A percentile compares a stretch with the other conserved stretches of the same genome.
Evolutionary conservation across 2,797 vertebrate genomes (phyloP).

Genomic region (Cryptoprocta ferox): DNA sequence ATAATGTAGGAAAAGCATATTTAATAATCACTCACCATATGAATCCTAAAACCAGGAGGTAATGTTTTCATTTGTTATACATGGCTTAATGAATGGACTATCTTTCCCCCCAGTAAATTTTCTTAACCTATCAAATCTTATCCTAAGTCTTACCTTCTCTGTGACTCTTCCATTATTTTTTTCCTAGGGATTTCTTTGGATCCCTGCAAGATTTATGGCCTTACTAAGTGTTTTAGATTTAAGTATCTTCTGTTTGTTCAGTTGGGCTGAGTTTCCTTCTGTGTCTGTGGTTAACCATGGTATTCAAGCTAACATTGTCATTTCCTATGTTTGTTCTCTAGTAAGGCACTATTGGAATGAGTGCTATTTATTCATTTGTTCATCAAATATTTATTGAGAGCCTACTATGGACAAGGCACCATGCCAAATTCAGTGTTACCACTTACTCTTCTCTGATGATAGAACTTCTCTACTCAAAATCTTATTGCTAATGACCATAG

Average conservation of each 20-base stretch:
- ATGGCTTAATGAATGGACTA: background rate
- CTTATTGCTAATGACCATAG: background rate
- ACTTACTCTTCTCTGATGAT: background rate
- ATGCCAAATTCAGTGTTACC: background rate
- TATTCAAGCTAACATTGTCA: background rate
- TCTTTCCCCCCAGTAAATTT: background rate
- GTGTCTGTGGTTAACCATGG: background rate
- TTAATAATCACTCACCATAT: background rate
- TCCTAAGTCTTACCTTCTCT: background rate
- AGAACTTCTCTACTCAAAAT: background rate
- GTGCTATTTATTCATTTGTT: background rate
- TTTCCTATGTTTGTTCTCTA: conserved; percentile 6
- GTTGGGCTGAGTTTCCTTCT: background rate
- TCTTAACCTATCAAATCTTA: background rate
- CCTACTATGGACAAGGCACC: background rate
- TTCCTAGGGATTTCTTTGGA: background rate
- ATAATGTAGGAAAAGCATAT: background rate
- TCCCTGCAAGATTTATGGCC: background rate
- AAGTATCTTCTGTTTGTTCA: background rate
- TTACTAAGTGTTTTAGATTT: conserved; percentile 15
- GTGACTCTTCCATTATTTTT: background rate
- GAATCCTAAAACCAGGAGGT: background rate
- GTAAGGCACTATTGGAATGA: background rate
- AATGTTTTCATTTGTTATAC: background rate
- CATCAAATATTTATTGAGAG: conserved; percentile 34